Conservation (phyloP, 2,888 invertebrate species). For the Trissoscelio sp. region DNA sequence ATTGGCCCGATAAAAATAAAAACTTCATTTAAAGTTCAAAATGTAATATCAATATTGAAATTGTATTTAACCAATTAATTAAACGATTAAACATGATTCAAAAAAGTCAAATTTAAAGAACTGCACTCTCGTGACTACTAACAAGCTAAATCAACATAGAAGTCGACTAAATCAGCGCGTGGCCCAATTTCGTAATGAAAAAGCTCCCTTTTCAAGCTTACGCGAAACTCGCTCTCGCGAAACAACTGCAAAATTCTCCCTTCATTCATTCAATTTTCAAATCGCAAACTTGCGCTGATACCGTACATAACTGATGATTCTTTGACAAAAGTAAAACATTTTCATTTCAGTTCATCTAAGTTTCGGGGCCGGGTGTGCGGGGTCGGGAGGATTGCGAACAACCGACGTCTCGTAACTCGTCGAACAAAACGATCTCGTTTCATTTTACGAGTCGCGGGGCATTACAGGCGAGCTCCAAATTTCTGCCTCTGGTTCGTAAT, state of each 20-base stretch:
- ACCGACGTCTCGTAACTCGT: constrained; percentile 67
- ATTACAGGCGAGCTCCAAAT: constrained; percentile 68
- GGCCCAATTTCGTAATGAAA: constrained; percentile 25
- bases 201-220: not conserved
- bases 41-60: not conserved
- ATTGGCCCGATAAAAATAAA: too few relatives aligned
- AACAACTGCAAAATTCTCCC: constrained; percentile 18
- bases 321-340: constrained; percentile 67
- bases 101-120: not conserved
- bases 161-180: constrained; percentile 9
- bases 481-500: constrained; percentile 69
- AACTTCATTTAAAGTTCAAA: not conserved
- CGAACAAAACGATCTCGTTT: constrained; percentile 69
- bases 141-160: constrained; percentile 8
- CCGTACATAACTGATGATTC: constrained; percentile 58
- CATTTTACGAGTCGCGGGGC: constrained; percentile 69
- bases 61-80: too few relatives aligned
- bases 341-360: constrained; percentile 64
- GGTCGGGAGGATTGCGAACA: constrained; percentile 40
- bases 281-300: constrained; percentile 41
- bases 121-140: not conserved
- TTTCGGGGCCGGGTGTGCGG: constrained; percentile 23
- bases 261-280: constrained; percentile 36
- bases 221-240: not conserved
- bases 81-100: not conserved